These are phyloP conservation scores for Tragelaphus oryx DNA, from an alignment of 2,797 vertebrate genomes.

Conservation along the genomic window DNA sequence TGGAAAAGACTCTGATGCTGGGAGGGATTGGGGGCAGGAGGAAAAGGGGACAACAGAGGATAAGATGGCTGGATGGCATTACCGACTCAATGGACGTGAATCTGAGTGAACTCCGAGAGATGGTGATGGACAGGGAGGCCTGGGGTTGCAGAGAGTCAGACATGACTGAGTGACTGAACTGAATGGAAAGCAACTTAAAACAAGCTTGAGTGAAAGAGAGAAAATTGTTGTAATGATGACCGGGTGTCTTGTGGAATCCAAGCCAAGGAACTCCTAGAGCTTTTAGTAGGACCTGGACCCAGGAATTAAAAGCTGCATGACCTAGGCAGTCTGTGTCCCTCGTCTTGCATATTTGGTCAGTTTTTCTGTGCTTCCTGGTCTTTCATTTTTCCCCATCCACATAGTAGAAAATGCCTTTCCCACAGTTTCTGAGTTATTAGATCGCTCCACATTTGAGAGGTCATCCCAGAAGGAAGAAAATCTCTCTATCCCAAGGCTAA, in stretches of 20 bases:
- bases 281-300: background rate
- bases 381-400: background rate
- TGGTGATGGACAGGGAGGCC: too few species aligned
- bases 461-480: background rate
- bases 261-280: background rate
- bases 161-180: too few species aligned
- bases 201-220: background rate
- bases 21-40: too few species aligned
- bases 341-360: rapidly evolving
- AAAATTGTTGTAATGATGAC: background rate
- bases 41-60: too few species aligned
- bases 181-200: background rate
- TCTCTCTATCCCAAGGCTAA: background rate
- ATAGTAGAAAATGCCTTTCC: background rate
- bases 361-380: background rate
- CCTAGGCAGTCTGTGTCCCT: background rate
- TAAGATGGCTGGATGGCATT: too few species aligned
- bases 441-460: background rate
- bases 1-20: too few species aligned
- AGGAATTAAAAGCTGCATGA: background rate
- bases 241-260: background rate
- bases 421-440: background rate
- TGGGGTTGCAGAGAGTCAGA: too few species aligned
- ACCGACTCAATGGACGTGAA: too few species aligned
- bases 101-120: too few species aligned